Conservation (phyloP, 1,140 invertebrate genomes). For the Drosophila suzukii region DNA sequence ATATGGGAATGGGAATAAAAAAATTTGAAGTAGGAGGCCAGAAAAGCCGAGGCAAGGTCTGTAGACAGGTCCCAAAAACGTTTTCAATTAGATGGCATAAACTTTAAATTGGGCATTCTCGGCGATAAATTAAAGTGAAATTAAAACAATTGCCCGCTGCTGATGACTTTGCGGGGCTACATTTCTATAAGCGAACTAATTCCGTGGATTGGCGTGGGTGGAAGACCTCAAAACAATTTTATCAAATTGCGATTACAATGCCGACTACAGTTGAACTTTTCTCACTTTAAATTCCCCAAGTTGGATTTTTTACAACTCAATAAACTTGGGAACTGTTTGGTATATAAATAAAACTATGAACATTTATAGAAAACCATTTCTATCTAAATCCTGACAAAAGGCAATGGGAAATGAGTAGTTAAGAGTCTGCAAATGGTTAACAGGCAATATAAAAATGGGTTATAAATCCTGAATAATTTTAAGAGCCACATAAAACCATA, state of each 20-base stretch:
- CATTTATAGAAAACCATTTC: neutral
- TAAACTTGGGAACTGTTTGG: neutral
- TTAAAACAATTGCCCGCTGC: constrained; percentile 34
- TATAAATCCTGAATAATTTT: neutral
- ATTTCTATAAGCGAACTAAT: constrained; percentile 33
- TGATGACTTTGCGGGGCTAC: constrained; percentile 30
- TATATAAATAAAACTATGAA: neutral
- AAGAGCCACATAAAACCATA: neutral
- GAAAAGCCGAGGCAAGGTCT: constrained; percentile 14
- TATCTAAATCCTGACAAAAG: neutral
- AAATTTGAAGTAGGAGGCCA: constrained; percentile 1
- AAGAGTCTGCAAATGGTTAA: neutral
- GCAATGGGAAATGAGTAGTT: neutral
- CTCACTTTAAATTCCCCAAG: neutral
- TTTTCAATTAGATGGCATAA: constrained; percentile 41
- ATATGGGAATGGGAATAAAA: constrained; percentile 13
- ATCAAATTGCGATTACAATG: constrained; percentile 18
- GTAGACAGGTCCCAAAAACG: constrained; percentile 24
- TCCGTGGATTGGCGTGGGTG: constrained; percentile 17
- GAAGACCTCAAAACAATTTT: constrained; percentile 29
- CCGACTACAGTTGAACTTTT: neutral
- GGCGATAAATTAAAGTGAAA: constrained; percentile 48
- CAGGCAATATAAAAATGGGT: neutral
- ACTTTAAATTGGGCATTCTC: constrained; percentile 47
- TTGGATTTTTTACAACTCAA: neutral